phyloP scores from a whole-genome alignment of 2,888 invertebrate genomes.

The Gibbula magus region DNA sequence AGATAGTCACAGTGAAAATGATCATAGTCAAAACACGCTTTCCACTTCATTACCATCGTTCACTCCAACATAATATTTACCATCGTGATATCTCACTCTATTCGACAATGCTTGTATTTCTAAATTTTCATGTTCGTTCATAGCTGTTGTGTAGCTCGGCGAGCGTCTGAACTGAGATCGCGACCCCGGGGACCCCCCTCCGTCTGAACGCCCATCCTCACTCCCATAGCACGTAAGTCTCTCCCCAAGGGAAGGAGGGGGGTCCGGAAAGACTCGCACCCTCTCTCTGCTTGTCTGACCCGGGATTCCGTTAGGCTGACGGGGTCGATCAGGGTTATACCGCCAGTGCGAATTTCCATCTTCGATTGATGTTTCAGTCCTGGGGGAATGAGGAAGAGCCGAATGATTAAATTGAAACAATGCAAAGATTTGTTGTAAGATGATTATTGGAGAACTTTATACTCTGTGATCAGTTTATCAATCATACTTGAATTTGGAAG shows the following conservation, averaged over 20 bases:
- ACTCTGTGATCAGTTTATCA: no score
- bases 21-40: slow-evolving; percentile 24
- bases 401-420: no score
- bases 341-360: slow-evolving; percentile 24
- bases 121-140: slow-evolving; percentile 36
- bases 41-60: slow-evolving; percentile 32
- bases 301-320: slow-evolving; percentile 34
- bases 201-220: slow-evolving; percentile 30
- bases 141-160: slow-evolving; percentile 58
- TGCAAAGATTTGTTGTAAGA: no score
- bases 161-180: slow-evolving; percentile 45
- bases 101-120: slow-evolving; percentile 27
- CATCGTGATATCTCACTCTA: slow-evolving; percentile 48
- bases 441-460: no score
- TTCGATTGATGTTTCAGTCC: slow-evolving; percentile 8
- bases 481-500: no score
- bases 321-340: slow-evolving; percentile 23
- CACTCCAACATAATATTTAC: slow-evolving; percentile 52
- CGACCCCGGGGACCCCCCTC: slow-evolving; percentile 17
- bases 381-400: background rate
- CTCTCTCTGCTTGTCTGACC: slow-evolving; percentile 1
- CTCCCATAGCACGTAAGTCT: slow-evolving; percentile 31
- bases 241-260: background rate
- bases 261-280: background rate
- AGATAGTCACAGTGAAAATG: background rate